Percentiles rank a stretch among this genome's conserved stretches.
phyloP scores from a whole-genome alignment of 2,797 vertebrate genomes.

The Poecilia wingei region DNA sequence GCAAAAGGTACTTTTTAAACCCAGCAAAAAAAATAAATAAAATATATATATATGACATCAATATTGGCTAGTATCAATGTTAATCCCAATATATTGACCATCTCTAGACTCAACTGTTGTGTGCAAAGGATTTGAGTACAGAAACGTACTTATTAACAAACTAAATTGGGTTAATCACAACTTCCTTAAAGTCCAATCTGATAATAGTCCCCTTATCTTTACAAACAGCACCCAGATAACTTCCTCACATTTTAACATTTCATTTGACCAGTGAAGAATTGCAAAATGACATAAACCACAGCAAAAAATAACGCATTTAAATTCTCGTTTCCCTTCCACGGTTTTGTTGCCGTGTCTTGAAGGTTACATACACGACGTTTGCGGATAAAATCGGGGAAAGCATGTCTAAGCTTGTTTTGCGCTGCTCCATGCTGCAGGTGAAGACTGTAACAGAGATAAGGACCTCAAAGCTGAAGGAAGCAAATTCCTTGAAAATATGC shows the following conservation, averaged over 20 bases:
- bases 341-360: not conserved
- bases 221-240: not conserved
- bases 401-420: constrained; percentile 14
- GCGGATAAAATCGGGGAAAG: not conserved
- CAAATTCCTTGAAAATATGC: not conserved
- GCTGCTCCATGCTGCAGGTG: constrained; percentile 1
- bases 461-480: not conserved
- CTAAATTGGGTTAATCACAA: not conserved
- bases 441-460: not conserved
- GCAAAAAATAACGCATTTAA: not conserved
- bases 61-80: not conserved
- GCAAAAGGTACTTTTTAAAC: not conserved
- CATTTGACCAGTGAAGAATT: not conserved
- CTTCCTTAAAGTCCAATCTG: not conserved
- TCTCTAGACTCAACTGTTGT: not conserved
- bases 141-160: not conserved
- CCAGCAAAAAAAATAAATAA: not conserved
- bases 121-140: not conserved
- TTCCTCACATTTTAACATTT: not conserved
- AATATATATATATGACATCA: no score
- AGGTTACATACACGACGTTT: constrained; percentile 1
- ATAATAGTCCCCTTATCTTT: not conserved
- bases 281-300: no score
- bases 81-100: not conserved
- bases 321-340: not conserved